Percentiles rank a stretch among this genome's conserved stretches.
Conservation (phyloP, 2,113 vertebrate genomes). For the Oreochromis niloticus region DNA sequence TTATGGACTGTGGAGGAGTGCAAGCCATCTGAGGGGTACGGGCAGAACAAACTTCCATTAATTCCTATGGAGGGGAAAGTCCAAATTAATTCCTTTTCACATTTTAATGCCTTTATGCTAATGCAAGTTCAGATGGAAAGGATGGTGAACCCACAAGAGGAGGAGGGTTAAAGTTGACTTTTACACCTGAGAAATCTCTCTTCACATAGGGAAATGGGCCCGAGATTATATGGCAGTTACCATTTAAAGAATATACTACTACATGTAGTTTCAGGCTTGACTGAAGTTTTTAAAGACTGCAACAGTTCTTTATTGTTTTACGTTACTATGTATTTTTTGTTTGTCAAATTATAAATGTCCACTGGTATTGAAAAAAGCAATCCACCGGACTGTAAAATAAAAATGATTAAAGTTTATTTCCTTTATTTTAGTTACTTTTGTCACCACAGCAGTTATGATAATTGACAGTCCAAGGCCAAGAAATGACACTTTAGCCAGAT, state of each 20-base stretch:
- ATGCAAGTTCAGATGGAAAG: slow-evolving; percentile 67
- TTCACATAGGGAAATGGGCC: slow-evolving; percentile 45
- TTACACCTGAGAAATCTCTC: slow-evolving; percentile 60
- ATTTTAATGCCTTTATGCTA: slow-evolving; percentile 83
- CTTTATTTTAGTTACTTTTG: neutral
- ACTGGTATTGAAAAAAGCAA: neutral
- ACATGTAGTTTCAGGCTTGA: neutral
- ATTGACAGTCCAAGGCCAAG: neutral
- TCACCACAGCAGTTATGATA: neutral
- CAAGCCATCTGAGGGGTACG: slow-evolving; percentile 65
- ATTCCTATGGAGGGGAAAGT: slow-evolving; percentile 81
- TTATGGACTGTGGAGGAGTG: slow-evolving; percentile 78
- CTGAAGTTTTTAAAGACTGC: neutral
- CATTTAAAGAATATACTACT: slow-evolving; percentile 4
- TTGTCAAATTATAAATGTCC: neutral
- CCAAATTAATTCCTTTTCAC: slow-evolving; percentile 83
- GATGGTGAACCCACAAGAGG: slow-evolving; percentile 61
- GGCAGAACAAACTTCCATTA: slow-evolving; percentile 82
- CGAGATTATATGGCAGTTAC: neutral
- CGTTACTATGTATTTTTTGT: neutral
- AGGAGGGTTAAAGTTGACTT: slow-evolving; percentile 71
- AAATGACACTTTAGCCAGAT: neutral
- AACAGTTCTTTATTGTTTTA: neutral
- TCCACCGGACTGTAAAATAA: neutral
- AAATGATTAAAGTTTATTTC: neutral